Evolutionary conservation across 2,113 vertebrate genomes (phyloP).

Genomic region (Otocyon megalotis): DNA sequence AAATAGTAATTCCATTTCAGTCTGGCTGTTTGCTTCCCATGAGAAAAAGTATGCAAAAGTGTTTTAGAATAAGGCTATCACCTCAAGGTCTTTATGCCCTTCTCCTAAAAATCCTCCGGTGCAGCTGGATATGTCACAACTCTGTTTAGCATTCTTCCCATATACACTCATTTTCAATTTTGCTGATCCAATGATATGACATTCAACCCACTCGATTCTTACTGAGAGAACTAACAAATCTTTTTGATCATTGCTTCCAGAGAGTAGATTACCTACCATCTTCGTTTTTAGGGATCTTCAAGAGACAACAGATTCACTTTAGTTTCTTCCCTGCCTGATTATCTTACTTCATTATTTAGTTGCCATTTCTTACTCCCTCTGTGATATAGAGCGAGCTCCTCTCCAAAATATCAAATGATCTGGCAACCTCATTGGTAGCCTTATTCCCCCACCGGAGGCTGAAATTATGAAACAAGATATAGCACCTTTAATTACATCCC

Average conservation of each 20-base stretch:
- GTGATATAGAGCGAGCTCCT: neutral
- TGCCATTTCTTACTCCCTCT: neutral
- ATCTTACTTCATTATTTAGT: neutral
- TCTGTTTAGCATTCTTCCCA: slow-evolving; percentile 67
- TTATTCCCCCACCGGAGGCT: neutral
- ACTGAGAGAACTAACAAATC: neutral
- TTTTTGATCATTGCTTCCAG: slow-evolving; percentile 5
- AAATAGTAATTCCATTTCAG: slow-evolving; percentile 53
- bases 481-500: neutral
- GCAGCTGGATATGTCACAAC: neutral
- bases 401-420: neutral
- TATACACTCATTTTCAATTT: neutral
- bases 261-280: neutral
- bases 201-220: neutral
- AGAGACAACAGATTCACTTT: neutral
- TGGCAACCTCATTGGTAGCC: neutral
- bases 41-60: slow-evolving; percentile 12
- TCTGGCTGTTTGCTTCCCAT: neutral
- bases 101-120: neutral
- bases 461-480: slow-evolving; percentile 16
- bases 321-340: slow-evolving; percentile 32
- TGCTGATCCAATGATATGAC: neutral
- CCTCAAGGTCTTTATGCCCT: slow-evolving; percentile 70
- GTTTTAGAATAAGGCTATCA: neutral
- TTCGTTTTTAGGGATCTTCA: slow-evolving; percentile 9